Percentiles rank a stretch among this genome's conserved stretches.
Conservation (phyloP, 2,113 vertebrate species). For the Anarhynchus alexandrinus region DNA sequence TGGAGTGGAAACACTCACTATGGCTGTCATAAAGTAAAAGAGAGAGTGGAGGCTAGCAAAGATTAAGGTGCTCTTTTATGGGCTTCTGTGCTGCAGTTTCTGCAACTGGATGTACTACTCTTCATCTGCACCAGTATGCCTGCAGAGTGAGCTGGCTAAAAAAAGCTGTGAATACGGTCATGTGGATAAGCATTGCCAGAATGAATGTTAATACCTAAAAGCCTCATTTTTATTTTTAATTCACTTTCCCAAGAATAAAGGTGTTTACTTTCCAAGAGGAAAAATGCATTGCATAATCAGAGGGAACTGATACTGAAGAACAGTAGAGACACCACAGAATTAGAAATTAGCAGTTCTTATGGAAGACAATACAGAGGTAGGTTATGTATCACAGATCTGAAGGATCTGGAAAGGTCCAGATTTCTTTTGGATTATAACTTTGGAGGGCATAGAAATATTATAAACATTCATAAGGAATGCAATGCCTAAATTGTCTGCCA, state of each 20-base stretch:
- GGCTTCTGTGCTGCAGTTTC: neutral
- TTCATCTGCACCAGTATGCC: neutral
- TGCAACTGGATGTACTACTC: neutral
- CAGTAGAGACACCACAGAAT: neutral
- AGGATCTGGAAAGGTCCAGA: slow-evolving; percentile 4
- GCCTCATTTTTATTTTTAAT: neutral
- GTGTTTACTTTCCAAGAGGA: neutral
- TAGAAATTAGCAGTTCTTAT: slow-evolving; percentile 58
- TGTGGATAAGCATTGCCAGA: neutral
- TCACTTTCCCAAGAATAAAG: neutral
- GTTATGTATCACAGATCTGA: neutral
- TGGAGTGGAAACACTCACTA: neutral
- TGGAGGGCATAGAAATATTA: neutral
- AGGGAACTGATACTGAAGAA: neutral
- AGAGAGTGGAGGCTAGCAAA: slow-evolving; percentile 9
- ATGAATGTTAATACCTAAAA: neutral
- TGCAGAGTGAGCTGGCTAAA: slow-evolving; percentile 1
- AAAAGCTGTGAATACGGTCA: neutral
- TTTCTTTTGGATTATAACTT: neutral
- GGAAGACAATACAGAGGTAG: neutral
- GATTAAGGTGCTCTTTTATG: neutral
- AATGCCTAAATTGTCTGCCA: neutral
- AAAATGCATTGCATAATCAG: neutral
- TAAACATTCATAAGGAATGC: neutral
- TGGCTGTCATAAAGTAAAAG: neutral